Percentiles rank a stretch among this genome's conserved stretches.
Evolutionary conservation across 1,140 invertebrate species (phyloP).

Genomic region (Colletes gigas): DNA sequence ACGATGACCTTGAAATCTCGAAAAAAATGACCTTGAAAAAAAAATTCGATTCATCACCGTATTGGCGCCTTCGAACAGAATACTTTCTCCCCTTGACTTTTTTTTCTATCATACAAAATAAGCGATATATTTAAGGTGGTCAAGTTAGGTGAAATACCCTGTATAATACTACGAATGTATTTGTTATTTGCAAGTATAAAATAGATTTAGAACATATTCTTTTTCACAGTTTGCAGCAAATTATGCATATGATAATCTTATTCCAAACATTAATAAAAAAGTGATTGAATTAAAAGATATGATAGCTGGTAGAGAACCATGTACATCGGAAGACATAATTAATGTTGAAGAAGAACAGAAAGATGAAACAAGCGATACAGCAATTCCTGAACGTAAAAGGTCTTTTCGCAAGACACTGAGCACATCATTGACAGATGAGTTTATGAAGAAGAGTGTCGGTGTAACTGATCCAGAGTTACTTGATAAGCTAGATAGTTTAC

Average conservation of each 20-base stretch:
- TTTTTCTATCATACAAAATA: too few species aligned
- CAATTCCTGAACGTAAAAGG: constrained; percentile 81
- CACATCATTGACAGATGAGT: constrained; percentile 83
- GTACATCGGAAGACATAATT: constrained; percentile 70
- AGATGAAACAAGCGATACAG: constrained; percentile 69
- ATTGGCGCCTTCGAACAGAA: too few species aligned
- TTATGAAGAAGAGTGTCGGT: constrained; percentile 81
- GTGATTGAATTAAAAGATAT: constrained; percentile 87
- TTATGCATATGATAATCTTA: constrained; percentile 91
- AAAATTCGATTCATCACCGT: too few species aligned
- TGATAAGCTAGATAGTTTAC: constrained; percentile 84
- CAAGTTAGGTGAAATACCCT: too few species aligned
- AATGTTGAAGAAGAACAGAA: constrained; percentile 78
- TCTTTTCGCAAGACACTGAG: constrained; percentile 86
- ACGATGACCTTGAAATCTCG: too few species aligned
- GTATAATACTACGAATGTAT: constrained; percentile 18
- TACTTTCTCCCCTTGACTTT: too few species aligned
- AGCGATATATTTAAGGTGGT: too few species aligned
- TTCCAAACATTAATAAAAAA: constrained; percentile 89
- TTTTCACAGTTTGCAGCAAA: constrained; percentile 91
- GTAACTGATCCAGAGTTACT: constrained; percentile 87
- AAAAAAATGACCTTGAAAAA: too few species aligned
- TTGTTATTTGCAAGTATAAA: neutral
- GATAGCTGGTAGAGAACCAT: constrained; percentile 82
- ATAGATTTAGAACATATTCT: constrained; percentile 10